Percentiles rank a stretch among this genome's conserved stretches.
These are phyloP conservation scores for Drosophila phalerata DNA, from an alignment of 2,888 invertebrate genomes.

Conservation along the genomic window DNA sequence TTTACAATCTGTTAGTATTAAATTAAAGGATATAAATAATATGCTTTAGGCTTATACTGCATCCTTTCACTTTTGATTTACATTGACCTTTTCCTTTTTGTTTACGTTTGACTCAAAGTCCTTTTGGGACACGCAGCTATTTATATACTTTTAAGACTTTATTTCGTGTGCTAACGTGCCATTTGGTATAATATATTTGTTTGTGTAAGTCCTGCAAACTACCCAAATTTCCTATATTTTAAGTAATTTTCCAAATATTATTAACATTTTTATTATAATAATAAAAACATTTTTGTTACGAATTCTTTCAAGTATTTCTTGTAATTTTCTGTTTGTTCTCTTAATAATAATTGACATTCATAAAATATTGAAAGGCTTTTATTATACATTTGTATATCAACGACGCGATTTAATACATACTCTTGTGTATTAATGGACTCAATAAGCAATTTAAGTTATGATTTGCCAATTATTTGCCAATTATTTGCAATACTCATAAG, in stretches of 20 bases:
- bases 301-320: too few relatives aligned
- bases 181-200: conserved; percentile 3
- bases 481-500: conserved; percentile 11
- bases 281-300: too few relatives aligned
- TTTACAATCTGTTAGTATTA: not conserved
- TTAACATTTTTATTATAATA: too few relatives aligned
- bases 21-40: conserved; percentile 14
- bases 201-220: not conserved
- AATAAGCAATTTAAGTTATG: not conserved
- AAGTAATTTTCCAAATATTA: too few relatives aligned
- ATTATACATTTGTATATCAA: too few relatives aligned
- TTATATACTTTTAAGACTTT: conserved; percentile 13
- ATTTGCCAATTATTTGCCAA: conserved; percentile 13
- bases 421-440: not conserved
- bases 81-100: conserved; percentile 1
- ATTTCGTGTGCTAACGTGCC: not conserved
- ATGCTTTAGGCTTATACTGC: conserved; percentile 1
- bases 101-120: not conserved
- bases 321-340: too few relatives aligned
- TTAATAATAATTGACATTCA: not conserved
- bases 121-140: conserved; percentile 4
- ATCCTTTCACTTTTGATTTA: not conserved
- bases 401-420: not conserved
- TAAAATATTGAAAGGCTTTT: not conserved
- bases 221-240: too few relatives aligned